Evolutionary conservation across 2,888 invertebrate genomes (phyloP), one percentile per base, ranked within the genome.

Genomic region (Caenorhabditis plicata): DNA sequence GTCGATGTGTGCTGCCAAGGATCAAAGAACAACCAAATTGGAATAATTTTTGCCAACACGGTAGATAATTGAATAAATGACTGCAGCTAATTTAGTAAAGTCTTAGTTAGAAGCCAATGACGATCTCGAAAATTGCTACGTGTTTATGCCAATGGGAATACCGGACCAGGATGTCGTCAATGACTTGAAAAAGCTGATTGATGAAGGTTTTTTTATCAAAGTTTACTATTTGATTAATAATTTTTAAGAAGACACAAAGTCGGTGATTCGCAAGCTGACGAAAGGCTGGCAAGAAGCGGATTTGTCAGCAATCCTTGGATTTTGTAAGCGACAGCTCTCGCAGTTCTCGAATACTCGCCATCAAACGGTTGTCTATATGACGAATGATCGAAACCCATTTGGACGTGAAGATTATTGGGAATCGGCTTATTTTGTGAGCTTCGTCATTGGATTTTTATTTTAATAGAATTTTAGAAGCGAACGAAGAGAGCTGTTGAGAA

Each of bases 21-120:
- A 11, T 53, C 54, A n/a, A 45, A 65, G 29, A 58, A 60, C 25
- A 66, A 68, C 27, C 55, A 63, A 48, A 42, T 69, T 17, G 68
- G 68, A 33, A 49, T 71, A 8, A 57, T 71, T 23, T 42, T 71
- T 9, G 63, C 68, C 2, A 57, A 64, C 38, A 69, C 67, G 47
- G 71, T 71, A 13, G 23, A 25, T 4, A 4, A n/a, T 20, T 13
- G 4, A 19, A n/a, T 20, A 36, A 33, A 7, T 15, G 8, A 36
- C 17, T 17, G 15, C 5, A 20, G 17, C 20, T 36, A 26, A 29
- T 29, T 45, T 13, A n/a, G 47, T 42, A 39, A 52, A 20, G 40
- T 48, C 15, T 47, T 44, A 26, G 49, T 49, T 5, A 42, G 32
- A 1, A 48, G 46, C 26, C 9, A 29, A 42, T 8, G 9, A 13